A percentile compares a stretch with the other conserved stretches of the same genome.
Conservation (phyloP, 2,888 invertebrate species). For the Tetranychus piercei region DNA sequence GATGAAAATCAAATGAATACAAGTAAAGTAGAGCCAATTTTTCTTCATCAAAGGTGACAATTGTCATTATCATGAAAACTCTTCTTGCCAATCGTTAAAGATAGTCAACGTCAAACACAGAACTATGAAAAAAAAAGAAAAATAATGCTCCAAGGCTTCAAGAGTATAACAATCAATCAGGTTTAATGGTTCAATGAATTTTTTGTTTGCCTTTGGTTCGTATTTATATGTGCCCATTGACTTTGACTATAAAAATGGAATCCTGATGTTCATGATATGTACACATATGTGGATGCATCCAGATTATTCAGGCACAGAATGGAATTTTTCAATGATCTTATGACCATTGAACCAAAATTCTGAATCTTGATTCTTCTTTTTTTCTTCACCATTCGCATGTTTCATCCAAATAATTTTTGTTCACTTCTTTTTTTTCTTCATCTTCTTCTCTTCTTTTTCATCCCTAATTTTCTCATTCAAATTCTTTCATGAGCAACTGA, state of each 20-base stretch:
- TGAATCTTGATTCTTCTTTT: neutral
- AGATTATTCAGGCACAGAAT: neutral
- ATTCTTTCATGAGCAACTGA: neutral
- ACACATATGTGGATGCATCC: neutral
- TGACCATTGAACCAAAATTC: conserved; percentile 1
- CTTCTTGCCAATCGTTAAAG: neutral
- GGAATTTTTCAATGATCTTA: neutral
- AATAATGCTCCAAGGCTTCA: neutral
- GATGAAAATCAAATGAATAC: neutral
- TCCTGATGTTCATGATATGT: no score
- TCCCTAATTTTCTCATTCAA: neutral
- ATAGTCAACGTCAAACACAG: neutral
- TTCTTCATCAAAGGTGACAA: neutral
- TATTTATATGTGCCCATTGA: no score
- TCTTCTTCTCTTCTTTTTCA: neutral
- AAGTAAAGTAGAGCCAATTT: neutral
- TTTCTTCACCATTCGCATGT: neutral
- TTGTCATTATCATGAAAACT: neutral
- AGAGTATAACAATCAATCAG: neutral
- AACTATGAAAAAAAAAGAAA: no score
- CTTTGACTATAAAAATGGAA: no score
- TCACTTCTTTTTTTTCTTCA: neutral
- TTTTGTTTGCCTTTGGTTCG: neutral
- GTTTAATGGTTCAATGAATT: neutral
- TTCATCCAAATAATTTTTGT: neutral